phyloP scores from a whole-genome alignment of 2,797 vertebrate genomes.

The Rhinogobio ventralis region DNA sequence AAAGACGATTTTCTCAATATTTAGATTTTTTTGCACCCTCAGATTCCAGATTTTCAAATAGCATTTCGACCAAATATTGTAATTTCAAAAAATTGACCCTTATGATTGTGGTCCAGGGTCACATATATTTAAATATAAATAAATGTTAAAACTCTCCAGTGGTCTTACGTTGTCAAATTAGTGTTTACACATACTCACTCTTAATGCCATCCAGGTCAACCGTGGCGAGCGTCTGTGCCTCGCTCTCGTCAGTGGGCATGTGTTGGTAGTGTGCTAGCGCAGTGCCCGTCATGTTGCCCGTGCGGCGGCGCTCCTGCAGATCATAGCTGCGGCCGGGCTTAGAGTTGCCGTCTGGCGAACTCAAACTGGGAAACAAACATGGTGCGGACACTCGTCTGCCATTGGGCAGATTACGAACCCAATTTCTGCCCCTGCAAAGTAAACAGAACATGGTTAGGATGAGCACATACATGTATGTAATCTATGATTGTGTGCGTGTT shows the following conservation, averaged over 20 bases:
- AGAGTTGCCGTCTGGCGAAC: slow-evolving; percentile 25
- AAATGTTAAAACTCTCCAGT: not conserved
- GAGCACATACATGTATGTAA: not conserved
- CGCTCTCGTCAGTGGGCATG: slow-evolving; percentile 82
- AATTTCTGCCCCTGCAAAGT: slow-evolving; percentile 31
- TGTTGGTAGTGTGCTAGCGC: slow-evolving; percentile 76
- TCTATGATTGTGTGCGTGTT: not conserved
- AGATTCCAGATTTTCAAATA: too few species aligned
- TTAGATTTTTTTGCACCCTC: too few species aligned
- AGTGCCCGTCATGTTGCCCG: slow-evolving; percentile 81
- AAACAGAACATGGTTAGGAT: not conserved
- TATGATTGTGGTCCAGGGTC: too few species aligned
- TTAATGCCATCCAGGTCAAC: slow-evolving; percentile 91
- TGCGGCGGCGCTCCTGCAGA: slow-evolving; percentile 82
- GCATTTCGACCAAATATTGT: too few species aligned
- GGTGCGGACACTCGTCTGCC: slow-evolving; percentile 51
- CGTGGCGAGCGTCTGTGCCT: slow-evolving; percentile 82
- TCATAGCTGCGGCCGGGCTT: slow-evolving; percentile 76
- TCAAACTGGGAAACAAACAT: slow-evolving; percentile 29
- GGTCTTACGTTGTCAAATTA: not conserved
- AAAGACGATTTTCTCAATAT: too few species aligned
- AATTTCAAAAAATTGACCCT: too few species aligned
- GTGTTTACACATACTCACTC: slow-evolving; percentile 76
- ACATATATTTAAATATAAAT: not conserved
- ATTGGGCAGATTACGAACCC: slow-evolving; percentile 26